Conservation (phyloP, 1,140 invertebrate genomes). For the Eubasilissa regina region DNA sequence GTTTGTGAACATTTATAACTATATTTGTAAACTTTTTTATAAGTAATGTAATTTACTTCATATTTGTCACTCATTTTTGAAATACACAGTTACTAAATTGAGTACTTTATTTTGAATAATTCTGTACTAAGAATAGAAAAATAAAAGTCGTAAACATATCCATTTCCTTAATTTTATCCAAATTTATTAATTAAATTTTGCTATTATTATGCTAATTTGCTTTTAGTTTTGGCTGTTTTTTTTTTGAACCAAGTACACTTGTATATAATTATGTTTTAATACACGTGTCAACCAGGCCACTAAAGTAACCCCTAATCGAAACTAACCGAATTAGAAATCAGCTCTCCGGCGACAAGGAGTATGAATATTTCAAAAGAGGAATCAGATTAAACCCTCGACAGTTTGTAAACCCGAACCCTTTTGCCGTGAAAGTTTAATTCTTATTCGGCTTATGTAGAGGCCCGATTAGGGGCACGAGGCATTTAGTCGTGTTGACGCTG, state of each 20-base stretch:
- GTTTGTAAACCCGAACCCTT: constrained; percentile 18
- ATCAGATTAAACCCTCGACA: constrained; percentile 31
- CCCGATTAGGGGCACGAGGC: not conserved
- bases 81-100: no score
- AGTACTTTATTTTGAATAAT: no score
- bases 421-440: constrained; percentile 22
- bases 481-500: constrained; percentile 15
- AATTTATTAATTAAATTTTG: no score
- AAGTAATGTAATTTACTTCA: no score
- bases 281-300: constrained; percentile 9
- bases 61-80: no score
- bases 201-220: no score
- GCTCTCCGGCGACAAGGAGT: constrained; percentile 2
- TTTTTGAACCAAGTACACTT: not conserved
- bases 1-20: no score
- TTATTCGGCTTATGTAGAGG: not conserved
- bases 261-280: not conserved
- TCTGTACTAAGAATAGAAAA: no score
- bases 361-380: constrained; percentile 34
- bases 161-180: no score
- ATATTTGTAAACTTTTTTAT: no score
- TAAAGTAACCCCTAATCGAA: constrained; percentile 24
- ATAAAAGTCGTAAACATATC: no score
- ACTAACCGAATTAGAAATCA: constrained; percentile 37
- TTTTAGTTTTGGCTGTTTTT: no score